These are phyloP conservation scores for Odontothrips loti DNA, from an alignment of 2,888 invertebrate species.

Conservation along the genomic window DNA sequence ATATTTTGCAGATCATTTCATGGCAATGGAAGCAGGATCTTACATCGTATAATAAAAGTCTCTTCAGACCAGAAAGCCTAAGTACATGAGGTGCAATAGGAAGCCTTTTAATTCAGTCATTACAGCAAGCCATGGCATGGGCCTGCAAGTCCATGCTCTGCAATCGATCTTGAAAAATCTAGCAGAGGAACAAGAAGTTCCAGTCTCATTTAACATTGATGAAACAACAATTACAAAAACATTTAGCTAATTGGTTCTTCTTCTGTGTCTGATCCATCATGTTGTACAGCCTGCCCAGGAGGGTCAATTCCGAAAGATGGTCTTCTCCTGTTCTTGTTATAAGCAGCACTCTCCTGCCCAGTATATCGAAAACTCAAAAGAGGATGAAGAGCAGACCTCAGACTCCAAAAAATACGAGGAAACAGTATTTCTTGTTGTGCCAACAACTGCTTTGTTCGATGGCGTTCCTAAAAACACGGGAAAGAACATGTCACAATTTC, in stretches of 20 bases:
- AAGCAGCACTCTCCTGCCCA: constrained; percentile 42
- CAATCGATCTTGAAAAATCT: too few relatives aligned
- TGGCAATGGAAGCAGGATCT: too few relatives aligned
- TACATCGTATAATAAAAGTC: too few relatives aligned
- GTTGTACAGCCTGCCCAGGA: neutral
- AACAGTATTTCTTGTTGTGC: constrained; percentile 70
- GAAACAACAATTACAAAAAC: neutral
- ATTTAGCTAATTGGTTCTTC: constrained; percentile 33
- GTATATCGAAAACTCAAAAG: constrained; percentile 57
- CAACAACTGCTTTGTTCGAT: constrained; percentile 63
- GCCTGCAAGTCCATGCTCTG: too few relatives aligned
- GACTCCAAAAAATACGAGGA: constrained; percentile 68
- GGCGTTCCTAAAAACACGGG: constrained; percentile 50
- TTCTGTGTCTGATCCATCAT: constrained; percentile 35
- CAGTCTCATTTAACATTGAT: neutral
- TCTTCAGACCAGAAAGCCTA: too few relatives aligned
- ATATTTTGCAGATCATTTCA: too few relatives aligned
- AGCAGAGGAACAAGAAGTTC: neutral
- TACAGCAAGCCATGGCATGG: too few relatives aligned
- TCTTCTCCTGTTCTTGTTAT: constrained; percentile 10
- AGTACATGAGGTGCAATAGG: too few relatives aligned
- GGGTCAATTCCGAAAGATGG: neutral
- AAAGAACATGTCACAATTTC: neutral
- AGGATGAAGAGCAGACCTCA: constrained; percentile 72
- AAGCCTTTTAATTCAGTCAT: too few relatives aligned